These are phyloP conservation scores for Pseudomyrmex dendroicus DNA, from an alignment of 1,140 invertebrate species.

Conservation along the genomic window DNA sequence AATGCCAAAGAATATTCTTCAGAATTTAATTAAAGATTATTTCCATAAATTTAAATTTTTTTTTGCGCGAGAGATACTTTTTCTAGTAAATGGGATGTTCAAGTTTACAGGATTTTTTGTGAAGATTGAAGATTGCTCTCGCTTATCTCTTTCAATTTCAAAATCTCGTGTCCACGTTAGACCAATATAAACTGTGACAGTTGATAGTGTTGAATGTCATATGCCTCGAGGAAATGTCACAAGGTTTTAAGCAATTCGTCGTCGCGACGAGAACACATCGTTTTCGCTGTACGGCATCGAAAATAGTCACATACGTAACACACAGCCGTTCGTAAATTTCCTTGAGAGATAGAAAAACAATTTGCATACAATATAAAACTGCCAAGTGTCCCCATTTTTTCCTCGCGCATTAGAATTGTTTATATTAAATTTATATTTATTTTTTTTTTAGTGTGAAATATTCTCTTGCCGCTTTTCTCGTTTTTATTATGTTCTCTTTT, in stretches of 20 bases:
- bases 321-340: not conserved
- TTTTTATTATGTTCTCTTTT: not conserved
- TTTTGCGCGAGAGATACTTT: not conserved
- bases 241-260: conserved; percentile 17
- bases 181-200: conserved; percentile 22
- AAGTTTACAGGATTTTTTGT: not conserved
- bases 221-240: conserved; percentile 18
- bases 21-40: not conserved
- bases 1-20: not conserved
- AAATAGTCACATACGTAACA: conserved; percentile 19
- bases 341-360: not conserved
- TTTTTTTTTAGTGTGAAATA: not conserved
- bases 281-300: not conserved
- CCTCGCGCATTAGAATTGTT: not conserved
- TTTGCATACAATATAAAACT: conserved; percentile 22
- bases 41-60: not conserved
- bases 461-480: too few species aligned
- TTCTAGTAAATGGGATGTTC: too few species aligned
- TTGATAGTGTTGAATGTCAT: not conserved
- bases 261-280: not conserved
- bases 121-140: not conserved
- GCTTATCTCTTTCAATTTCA: not conserved
- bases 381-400: not conserved
- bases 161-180: not conserved
- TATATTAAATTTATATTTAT: conserved; percentile 26